Conservation (phyloP, 1,140 invertebrate genomes). For the Varroa destructor region DNA sequence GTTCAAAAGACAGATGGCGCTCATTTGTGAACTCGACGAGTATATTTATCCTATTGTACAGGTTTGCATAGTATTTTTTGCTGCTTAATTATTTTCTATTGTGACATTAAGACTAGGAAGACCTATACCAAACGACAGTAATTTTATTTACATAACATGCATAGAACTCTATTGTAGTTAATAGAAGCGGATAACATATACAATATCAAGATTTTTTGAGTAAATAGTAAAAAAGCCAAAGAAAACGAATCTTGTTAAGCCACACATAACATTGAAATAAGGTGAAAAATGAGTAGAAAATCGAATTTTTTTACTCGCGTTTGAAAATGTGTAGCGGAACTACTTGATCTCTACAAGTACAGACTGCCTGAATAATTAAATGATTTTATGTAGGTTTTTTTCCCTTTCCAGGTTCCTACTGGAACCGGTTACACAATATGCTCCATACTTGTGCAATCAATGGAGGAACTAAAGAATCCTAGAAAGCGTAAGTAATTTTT, state of each 20-base stretch:
- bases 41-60: conserved; percentile 25
- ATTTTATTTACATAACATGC: too few species aligned
- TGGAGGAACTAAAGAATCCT: background rate
- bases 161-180: too few species aligned
- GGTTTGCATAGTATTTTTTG: background rate
- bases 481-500: background rate
- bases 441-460: conserved; percentile 11
- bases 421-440: conserved; percentile 17
- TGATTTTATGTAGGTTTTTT: background rate
- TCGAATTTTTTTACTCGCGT: too few species aligned
- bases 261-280: too few species aligned
- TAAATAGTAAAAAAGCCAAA: too few species aligned
- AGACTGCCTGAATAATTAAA: background rate
- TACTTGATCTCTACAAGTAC: too few species aligned
- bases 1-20: background rate
- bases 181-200: background rate
- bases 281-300: too few species aligned
- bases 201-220: background rate
- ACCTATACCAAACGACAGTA: too few species aligned
- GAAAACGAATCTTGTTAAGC: too few species aligned
- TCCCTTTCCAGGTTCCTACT: conserved; percentile 1
- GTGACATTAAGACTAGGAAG: too few species aligned
- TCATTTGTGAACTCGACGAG: conserved; percentile 26
- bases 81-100: too few species aligned
- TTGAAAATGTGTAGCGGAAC: too few species aligned